Conservation (phyloP, 1,140 invertebrate genomes). For the Anoplophora glabripennis region DNA sequence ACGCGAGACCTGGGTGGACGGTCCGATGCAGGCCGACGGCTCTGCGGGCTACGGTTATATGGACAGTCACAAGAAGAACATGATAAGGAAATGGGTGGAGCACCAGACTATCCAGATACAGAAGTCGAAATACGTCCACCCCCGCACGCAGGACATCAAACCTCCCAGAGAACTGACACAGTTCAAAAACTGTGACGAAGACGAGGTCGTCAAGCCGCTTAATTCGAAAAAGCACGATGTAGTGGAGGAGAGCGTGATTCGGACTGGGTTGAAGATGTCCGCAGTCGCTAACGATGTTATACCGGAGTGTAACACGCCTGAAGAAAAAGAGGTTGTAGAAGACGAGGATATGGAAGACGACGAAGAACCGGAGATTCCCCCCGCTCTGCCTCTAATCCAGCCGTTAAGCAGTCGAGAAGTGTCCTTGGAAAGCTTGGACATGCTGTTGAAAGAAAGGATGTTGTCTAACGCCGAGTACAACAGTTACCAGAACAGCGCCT, state of each 20-base stretch:
- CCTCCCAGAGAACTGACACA: slow-evolving; percentile 61
- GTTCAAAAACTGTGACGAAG: slow-evolving; percentile 63
- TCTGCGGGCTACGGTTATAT: slow-evolving; percentile 74
- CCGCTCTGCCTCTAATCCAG: slow-evolving; percentile 70
- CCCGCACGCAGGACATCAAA: slow-evolving; percentile 46
- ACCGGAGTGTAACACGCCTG: slow-evolving; percentile 37
- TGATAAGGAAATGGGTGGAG: slow-evolving; percentile 92
- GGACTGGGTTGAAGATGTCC: slow-evolving; percentile 54
- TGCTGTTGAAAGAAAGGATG: slow-evolving; percentile 62
- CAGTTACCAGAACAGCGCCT: slow-evolving; percentile 36
- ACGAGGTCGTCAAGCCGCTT: slow-evolving; percentile 49
- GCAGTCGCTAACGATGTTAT: slow-evolving; percentile 29
- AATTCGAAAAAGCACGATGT: slow-evolving; percentile 51
- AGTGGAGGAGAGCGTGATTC: slow-evolving; percentile 57
- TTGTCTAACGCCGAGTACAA: slow-evolving; percentile 56
- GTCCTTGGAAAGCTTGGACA: slow-evolving; percentile 73
- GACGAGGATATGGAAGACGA: slow-evolving; percentile 65
- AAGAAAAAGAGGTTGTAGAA: slow-evolving; percentile 39
- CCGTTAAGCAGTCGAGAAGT: slow-evolving; percentile 73
- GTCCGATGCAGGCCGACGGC: slow-evolving; percentile 65
- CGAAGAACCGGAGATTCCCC: slow-evolving; percentile 69
- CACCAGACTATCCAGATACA: slow-evolving; percentile 81
- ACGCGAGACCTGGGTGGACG: slow-evolving; percentile 91
- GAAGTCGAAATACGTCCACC: slow-evolving; percentile 52
- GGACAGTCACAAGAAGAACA: slow-evolving; percentile 87